Percentiles rank a stretch among this genome's conserved stretches.
phyloP scores from a whole-genome alignment of 2,888 invertebrate species.

The Lagria hirta region DNA sequence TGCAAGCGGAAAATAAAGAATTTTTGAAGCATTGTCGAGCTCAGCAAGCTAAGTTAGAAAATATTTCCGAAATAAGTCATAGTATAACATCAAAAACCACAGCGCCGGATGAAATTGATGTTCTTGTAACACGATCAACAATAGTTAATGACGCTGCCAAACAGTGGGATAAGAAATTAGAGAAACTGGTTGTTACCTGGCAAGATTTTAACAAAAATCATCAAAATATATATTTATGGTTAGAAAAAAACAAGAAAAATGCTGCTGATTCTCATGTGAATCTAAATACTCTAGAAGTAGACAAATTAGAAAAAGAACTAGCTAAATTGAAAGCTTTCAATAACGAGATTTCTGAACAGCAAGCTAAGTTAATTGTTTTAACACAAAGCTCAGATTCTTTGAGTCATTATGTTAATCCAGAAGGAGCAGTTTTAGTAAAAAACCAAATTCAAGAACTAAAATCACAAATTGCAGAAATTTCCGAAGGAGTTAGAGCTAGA shows the following conservation, averaged over 20 bases:
- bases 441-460: constrained; percentile 74
- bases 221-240: constrained; percentile 77
- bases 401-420: constrained; percentile 73
- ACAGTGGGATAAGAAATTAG: constrained; percentile 76
- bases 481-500: constrained; percentile 73
- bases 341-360: constrained; percentile 83
- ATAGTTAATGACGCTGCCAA: constrained; percentile 77
- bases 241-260: constrained; percentile 65
- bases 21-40: constrained; percentile 79
- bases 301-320: constrained; percentile 75
- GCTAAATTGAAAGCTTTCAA: constrained; percentile 77
- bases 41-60: constrained; percentile 73
- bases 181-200: constrained; percentile 79
- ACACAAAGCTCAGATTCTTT: constrained; percentile 81
- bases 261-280: constrained; percentile 62
- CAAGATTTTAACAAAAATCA: constrained; percentile 77
- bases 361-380: constrained; percentile 76
- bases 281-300: constrained; percentile 70
- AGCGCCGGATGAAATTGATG: constrained; percentile 82
- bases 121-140: constrained; percentile 81
- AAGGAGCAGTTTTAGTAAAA: constrained; percentile 73
- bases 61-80: constrained; percentile 71
- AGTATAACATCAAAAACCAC: constrained; percentile 74
- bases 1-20: constrained; percentile 70
- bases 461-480: constrained; percentile 69